Percentiles rank a stretch among this genome's conserved stretches.
Conservation (phyloP, 2,888 invertebrate species). For the Gastrophysa polygoni region DNA sequence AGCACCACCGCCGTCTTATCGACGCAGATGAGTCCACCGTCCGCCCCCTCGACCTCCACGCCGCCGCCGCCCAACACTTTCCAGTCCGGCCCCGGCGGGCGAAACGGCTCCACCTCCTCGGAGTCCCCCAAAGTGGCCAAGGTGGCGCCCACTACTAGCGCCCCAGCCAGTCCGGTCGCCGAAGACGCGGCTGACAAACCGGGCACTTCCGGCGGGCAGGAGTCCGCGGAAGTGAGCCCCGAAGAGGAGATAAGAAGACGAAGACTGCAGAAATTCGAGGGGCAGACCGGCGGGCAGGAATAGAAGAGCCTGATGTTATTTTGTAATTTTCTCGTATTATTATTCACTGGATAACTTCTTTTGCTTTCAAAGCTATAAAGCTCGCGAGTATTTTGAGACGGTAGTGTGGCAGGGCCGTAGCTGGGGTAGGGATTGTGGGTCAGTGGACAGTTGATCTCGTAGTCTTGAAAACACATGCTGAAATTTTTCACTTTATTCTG, state of each 20-base stretch:
- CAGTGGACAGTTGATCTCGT: too few species aligned
- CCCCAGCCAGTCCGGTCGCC: constrained; percentile 17
- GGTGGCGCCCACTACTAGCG: constrained; percentile 26
- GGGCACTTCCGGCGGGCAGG: constrained; percentile 14
- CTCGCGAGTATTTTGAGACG: too few species aligned
- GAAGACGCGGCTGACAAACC: constrained; percentile 15
- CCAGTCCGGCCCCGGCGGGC: constrained; percentile 1
- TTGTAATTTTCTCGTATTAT: too few species aligned
- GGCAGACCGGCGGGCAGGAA: constrained; percentile 14
- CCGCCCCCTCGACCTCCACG: background rate
- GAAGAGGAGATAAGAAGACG: constrained; percentile 76
- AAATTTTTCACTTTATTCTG: too few species aligned
- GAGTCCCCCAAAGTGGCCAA: constrained; percentile 30
- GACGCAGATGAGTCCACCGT: constrained; percentile 54
- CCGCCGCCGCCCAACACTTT: background rate
- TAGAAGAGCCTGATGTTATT: background rate
- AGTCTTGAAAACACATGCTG: too few species aligned
- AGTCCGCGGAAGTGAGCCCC: constrained; percentile 45
- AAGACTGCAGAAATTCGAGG: constrained; percentile 73
- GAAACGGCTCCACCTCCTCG: background rate
- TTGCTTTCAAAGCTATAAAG: too few species aligned
- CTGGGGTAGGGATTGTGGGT: too few species aligned
- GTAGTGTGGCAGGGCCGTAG: too few species aligned
- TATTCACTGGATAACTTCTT: too few species aligned
- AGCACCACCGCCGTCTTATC: constrained; percentile 67